Evolutionary conservation across 1,140 invertebrate species (phyloP).

Genomic region (Capitella teleta): DNA sequence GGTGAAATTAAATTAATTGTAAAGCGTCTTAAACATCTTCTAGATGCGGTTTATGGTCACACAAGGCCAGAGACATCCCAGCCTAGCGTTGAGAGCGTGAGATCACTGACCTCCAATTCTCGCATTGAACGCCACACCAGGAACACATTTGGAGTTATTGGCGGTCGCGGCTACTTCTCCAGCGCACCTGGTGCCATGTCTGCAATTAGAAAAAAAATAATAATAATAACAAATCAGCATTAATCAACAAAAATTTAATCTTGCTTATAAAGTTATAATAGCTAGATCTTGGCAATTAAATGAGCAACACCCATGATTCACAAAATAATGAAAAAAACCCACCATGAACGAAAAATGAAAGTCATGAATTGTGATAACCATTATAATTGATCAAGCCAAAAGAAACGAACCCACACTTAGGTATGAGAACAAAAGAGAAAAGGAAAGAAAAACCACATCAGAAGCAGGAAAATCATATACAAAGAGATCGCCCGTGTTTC

Average conservation of each 20-base stretch:
- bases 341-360: too few species aligned
- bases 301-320: too few species aligned
- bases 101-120: slow-evolving; percentile 73
- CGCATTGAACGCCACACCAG: slow-evolving; percentile 88
- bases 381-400: too few species aligned
- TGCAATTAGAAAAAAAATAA: slow-evolving; percentile 11
- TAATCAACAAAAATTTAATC: not conserved
- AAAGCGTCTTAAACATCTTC: not conserved
- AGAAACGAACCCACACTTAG: too few species aligned
- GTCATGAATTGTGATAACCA: too few species aligned
- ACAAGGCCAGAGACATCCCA: not conserved
- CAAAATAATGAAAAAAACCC: too few species aligned
- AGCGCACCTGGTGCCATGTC: slow-evolving; percentile 94
- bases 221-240: not conserved
- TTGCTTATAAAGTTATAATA: too few species aligned
- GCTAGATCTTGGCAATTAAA: too few species aligned
- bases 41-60: not conserved
- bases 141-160: slow-evolving; percentile 90
- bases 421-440: too few species aligned
- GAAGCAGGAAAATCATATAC: too few species aligned
- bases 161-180: slow-evolving; percentile 95
- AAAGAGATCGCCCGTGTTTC: too few species aligned
- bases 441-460: too few species aligned
- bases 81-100: not conserved
- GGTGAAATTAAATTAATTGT: not conserved